A percentile compares a stretch with the other conserved stretches of the same genome.
Conservation (phyloP, 2,797 vertebrate genomes). For the Enteromius afrohamiltoni region DNA sequence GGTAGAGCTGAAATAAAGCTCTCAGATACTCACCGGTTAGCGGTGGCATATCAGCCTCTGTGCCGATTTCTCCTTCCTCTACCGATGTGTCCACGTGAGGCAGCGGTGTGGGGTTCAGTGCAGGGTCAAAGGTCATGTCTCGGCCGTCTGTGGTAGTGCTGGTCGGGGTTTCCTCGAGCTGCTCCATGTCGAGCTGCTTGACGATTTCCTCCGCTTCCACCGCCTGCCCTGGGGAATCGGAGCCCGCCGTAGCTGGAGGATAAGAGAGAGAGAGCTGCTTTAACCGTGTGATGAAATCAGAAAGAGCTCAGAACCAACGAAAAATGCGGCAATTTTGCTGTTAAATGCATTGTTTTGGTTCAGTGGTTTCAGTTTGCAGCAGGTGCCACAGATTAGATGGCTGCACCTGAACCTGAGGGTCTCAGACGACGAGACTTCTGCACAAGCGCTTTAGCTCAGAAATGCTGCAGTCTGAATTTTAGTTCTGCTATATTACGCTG, state of each 20-base stretch:
- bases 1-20: not conserved
- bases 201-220: slow-evolving; percentile 90
- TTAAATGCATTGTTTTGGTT: not conserved
- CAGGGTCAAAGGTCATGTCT: slow-evolving; percentile 78
- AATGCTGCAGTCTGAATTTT: not conserved
- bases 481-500: not conserved
- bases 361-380: slow-evolving; percentile 1
- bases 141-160: slow-evolving; percentile 81
- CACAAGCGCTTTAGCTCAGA: not conserved
- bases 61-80: slow-evolving; percentile 81
- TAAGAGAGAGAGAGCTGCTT: not conserved
- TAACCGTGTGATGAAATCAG: not conserved
- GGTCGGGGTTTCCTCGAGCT: slow-evolving; percentile 85
- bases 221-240: slow-evolving; percentile 87
- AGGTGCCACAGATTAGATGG: not conserved
- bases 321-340: not conserved
- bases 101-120: slow-evolving; percentile 74
- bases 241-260: slow-evolving; percentile 80
- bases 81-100: slow-evolving; percentile 79
- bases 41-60: slow-evolving; percentile 88
- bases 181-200: slow-evolving; percentile 89
- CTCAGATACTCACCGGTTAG: slow-evolving; percentile 86
- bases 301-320: not conserved
- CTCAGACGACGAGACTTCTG: not conserved
- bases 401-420: not conserved